Evolutionary conservation across 2,888 invertebrate genomes (phyloP).

Genomic region (Invenusta paracnida): DNA sequence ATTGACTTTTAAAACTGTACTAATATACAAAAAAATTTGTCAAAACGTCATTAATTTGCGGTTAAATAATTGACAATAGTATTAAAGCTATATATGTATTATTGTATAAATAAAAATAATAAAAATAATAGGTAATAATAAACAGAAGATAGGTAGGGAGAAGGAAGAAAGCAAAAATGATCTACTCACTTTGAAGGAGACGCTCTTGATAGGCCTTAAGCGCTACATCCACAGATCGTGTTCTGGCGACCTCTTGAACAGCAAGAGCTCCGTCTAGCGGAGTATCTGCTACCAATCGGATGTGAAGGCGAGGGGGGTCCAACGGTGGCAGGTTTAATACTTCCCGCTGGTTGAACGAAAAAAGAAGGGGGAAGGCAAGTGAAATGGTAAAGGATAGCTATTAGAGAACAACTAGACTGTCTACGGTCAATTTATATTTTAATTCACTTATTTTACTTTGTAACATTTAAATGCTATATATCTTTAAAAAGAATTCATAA

Average conservation of each 20-base stretch:
- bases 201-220: constrained; percentile 13
- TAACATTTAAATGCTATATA: too few relatives aligned
- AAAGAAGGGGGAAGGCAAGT: not conserved
- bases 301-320: constrained; percentile 19
- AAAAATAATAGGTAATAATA: too few relatives aligned
- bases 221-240: not conserved
- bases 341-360: not conserved
- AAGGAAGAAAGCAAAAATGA: not conserved
- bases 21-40: not conserved
- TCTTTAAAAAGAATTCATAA: too few relatives aligned
- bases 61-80: too few relatives aligned
- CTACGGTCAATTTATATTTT: too few relatives aligned
- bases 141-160: not conserved
- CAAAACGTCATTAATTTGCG: too few relatives aligned
- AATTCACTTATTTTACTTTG: too few relatives aligned
- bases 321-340: not conserved
- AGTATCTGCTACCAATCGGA: constrained; percentile 2
- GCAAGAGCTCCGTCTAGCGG: not conserved
- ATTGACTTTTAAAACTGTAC: not conserved
- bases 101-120: too few relatives aligned
- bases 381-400: too few relatives aligned
- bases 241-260: constrained; percentile 14
- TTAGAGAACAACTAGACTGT: too few relatives aligned
- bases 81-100: not conserved
- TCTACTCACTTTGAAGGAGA: not conserved